Evolutionary conservation across 1,140 invertebrate species (phyloP), one percentile per base, ranked within the genome.

Genomic region (Triops longicaudatus): DNA sequence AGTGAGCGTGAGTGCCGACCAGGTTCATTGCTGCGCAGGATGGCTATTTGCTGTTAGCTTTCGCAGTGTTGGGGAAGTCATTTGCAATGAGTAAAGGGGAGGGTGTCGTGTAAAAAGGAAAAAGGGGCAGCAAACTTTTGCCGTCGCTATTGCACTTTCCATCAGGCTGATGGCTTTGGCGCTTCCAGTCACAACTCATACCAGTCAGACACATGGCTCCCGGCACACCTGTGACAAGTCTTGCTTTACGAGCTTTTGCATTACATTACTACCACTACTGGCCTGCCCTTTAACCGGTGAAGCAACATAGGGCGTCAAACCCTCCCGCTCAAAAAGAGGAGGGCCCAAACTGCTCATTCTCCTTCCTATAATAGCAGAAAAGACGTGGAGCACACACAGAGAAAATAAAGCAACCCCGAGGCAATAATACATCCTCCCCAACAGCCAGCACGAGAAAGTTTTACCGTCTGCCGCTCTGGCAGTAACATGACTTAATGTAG

Each of bases 151-250:
- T n/a, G 50, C 50, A 63, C 50, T 63, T 63, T 63, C 50, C 50
- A 63, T 63, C 50, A 63, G 50, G 9, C 50, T 63, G 50, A 63
- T 63, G 50, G 50, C 50, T 63, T 63, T 63, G 50, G 50, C 50
- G 50, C 50, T 63, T 63, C 50, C 50, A 63, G 50, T 63, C 50
- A 63, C 50, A 63, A 63, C 50, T 63, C 50, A 63, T 63, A 63
- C 50, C 14, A 63, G 50, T 63, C 50, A 63, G 50, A 63, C 50
- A 63, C 50, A 63, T 63, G 31, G 50, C 50, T 63, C 50, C 50
- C 50, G 22, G 50, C 50, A 63, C 50, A 63, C 50, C 50, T 63
- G 50, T 63, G 50, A 63, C 50, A 63, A 63, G 50, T 63, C 50
- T 63, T 63, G 50, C 50, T 63, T 63, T 63, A 63, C 50, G 50